Evolutionary conservation across 2,888 invertebrate genomes (phyloP), one percentile per base, ranked within the genome.

Genomic region (Spodoptera exigua): DNA sequence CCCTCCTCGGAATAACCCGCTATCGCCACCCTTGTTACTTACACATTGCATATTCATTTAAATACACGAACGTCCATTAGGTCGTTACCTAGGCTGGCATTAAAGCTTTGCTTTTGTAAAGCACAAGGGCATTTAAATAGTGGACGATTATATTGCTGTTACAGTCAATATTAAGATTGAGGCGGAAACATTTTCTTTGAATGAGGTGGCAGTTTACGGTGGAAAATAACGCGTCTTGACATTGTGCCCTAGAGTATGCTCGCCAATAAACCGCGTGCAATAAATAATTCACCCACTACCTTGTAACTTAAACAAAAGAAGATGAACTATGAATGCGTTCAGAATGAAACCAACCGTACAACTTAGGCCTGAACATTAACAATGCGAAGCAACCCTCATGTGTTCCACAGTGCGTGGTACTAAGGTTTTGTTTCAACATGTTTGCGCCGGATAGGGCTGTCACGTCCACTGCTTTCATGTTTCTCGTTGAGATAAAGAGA

Each of bases 11-110:
- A 61, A 58, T 45, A 57, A 61, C 68, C 74, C 73, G 62, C 78
- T 45, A 46, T 40, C 45, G 57, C 76, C 78, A 62, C 72, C 74
- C 77, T 68, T 67, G 64, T 75, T 62, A 69, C 75, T 75, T 57
- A 49, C 80, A 79, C 74, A 83, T 78, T 83, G 81, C 83, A 82
- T 82, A 84, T 84, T 82, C 78, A 83, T 82, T 81, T 82, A 78
- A 81, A 78, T 74, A 78, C 76, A 79, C 77, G 71, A 68, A 64
- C 68, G 63, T 72, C 70, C 80, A 79, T 79, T 80, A 79, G 58
- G 69, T 65, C 65, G 67, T 74, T 75, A 73, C 70, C 71, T 58
- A 65, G 56, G 43, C 56, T 52, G 54, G 57, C 37, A 47, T 66
- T 70, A 51, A 52, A 47, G 17, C 48, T 41, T 40, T 49, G 49